phyloP scores from a whole-genome alignment of 2,797 vertebrate genomes.

The Sylvia borin region DNA sequence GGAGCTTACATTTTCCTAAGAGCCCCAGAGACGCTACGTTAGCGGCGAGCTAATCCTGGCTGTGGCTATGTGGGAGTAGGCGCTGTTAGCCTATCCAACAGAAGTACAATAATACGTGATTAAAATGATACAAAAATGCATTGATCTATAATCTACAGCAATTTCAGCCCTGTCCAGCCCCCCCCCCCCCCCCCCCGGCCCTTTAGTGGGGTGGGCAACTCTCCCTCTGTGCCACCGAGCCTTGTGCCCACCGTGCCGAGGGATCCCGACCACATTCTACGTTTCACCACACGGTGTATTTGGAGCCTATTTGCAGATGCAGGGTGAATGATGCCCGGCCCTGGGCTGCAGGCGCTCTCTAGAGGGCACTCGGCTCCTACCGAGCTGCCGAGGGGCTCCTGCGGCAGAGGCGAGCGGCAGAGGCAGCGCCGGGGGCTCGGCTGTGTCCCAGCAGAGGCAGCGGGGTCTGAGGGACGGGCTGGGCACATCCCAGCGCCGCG shows the following conservation, averaged over 20 bases:
- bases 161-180: background rate
- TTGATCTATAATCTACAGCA: accelerated
- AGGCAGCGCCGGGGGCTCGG: accelerated
- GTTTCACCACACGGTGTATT: accelerated
- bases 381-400: accelerated
- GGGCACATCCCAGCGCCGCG: background rate
- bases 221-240: background rate
- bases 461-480: background rate
- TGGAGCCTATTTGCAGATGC: background rate
- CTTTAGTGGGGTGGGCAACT: accelerated
- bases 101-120: background rate
- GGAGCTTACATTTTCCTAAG: accelerated
- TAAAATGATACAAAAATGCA: background rate
- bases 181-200: no score
- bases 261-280: accelerated
- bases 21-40: accelerated
- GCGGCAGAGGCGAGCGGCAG: background rate
- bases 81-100: background rate
- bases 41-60: background rate
- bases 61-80: background rate
- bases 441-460: background rate
- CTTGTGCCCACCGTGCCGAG: accelerated
- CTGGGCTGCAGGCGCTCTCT: background rate
- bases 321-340: accelerated
- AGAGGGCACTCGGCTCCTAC: slow-evolving; percentile 25